Percentiles rank a stretch among this genome's conserved stretches.
Conservation (phyloP, 2,113 vertebrate genomes). For the Equus quagga region DNA sequence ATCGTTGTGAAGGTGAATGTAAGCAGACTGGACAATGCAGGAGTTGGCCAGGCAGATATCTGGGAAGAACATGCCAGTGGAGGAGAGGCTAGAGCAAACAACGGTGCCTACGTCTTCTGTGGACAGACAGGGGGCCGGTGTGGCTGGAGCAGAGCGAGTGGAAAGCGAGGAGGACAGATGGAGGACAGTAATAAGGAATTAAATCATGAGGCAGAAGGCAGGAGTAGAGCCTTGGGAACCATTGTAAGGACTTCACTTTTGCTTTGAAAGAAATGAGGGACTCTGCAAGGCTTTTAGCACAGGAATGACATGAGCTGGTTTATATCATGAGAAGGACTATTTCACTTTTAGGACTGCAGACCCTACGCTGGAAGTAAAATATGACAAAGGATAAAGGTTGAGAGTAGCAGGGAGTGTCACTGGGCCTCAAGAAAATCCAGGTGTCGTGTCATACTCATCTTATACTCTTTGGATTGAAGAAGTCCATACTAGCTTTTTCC, state of each 20-base stretch:
- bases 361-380: neutral
- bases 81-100: neutral
- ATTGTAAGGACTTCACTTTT: neutral
- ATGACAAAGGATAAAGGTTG: neutral
- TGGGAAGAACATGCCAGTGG: neutral
- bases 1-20: neutral
- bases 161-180: accelerated
- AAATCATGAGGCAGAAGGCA: neutral
- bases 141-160: no score
- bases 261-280: neutral
- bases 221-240: neutral
- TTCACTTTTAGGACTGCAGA: neutral
- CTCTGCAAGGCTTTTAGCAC: neutral
- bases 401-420: neutral
- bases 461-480: neutral
- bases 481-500: neutral
- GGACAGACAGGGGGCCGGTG: neutral
- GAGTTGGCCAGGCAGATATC: neutral
- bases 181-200: neutral
- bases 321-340: no score
- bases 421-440: neutral
- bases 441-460: neutral
- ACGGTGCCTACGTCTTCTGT: neutral
- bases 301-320: neutral
- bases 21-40: neutral